Evolutionary conservation across 2,797 vertebrate species (phyloP).

Genomic region (Oreochromis grahami): DNA sequence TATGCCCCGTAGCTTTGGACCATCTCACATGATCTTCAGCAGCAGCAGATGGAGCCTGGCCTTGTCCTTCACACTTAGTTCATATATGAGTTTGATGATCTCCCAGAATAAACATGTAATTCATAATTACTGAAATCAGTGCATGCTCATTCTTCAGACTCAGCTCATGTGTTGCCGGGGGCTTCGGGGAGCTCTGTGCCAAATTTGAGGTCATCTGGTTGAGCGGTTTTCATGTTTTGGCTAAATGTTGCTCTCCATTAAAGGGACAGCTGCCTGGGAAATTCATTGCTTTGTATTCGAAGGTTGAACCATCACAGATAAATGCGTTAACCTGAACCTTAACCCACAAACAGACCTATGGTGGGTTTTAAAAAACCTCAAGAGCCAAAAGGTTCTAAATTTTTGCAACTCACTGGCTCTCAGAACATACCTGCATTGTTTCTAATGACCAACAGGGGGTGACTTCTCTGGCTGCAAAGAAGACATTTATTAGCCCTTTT

Average conservation of each 20-base stretch:
- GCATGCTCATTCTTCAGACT: background rate
- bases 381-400: background rate
- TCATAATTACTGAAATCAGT: background rate
- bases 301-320: background rate
- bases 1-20: background rate
- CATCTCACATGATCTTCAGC: background rate
- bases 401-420: background rate
- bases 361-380: background rate
- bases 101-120: background rate
- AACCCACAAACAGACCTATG: background rate
- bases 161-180: background rate
- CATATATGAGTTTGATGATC: background rate
- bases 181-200: background rate
- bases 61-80: background rate
- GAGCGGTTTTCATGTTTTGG: background rate
- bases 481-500: background rate
- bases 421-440: background rate
- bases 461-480: background rate
- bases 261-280: background rate
- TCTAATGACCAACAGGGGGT: background rate
- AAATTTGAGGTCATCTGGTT: background rate
- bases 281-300: background rate
- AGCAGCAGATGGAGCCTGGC: background rate
- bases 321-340: background rate
- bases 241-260: background rate